These are phyloP conservation scores for Aphelenchoides bicaudatus DNA, from an alignment of 2,888 invertebrate genomes.

Conservation along the genomic window DNA sequence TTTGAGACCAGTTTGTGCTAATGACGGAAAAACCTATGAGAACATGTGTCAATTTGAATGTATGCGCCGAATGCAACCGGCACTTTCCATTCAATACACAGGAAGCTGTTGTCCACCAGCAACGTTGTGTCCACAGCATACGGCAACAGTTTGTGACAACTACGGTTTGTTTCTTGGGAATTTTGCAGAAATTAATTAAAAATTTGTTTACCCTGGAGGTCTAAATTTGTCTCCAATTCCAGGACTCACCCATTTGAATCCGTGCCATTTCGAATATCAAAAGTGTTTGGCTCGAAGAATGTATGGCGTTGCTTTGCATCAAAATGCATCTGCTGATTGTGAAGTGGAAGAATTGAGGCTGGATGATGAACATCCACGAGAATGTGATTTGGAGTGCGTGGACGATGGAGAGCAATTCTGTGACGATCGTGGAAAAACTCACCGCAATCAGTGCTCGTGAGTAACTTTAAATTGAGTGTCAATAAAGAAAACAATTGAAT, in stretches of 20 bases:
- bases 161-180: slow-evolving; percentile 35
- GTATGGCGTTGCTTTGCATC: slow-evolving; percentile 29
- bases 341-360: background rate
- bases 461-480: too few species aligned
- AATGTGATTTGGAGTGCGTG: slow-evolving; percentile 37
- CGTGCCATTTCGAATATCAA: slow-evolving; percentile 43
- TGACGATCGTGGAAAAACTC: slow-evolving; percentile 41
- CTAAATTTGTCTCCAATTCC: slow-evolving; percentile 18
- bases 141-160: slow-evolving; percentile 48
- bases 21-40: slow-evolving; percentile 49
- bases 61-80: slow-evolving; percentile 22
- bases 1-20: slow-evolving; percentile 52
- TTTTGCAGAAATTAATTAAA: too few species aligned
- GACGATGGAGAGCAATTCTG: slow-evolving; percentile 41
- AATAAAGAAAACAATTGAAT: too few species aligned
- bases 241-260: slow-evolving; percentile 48
- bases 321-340: slow-evolving; percentile 34
- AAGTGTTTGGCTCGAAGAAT: slow-evolving; percentile 39
- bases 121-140: slow-evolving; percentile 36
- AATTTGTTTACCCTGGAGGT: slow-evolving; percentile 15
- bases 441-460: slow-evolving; percentile 45
- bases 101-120: slow-evolving; percentile 50
- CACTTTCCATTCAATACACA: slow-evolving; percentile 31
- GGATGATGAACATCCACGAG: slow-evolving; percentile 2
- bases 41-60: slow-evolving; percentile 48